Percentiles rank a stretch among this genome's conserved stretches.
These are phyloP conservation scores for Cranoglanis bouderius DNA, from an alignment of 2,113 vertebrate genomes.

Conservation along the genomic window DNA sequence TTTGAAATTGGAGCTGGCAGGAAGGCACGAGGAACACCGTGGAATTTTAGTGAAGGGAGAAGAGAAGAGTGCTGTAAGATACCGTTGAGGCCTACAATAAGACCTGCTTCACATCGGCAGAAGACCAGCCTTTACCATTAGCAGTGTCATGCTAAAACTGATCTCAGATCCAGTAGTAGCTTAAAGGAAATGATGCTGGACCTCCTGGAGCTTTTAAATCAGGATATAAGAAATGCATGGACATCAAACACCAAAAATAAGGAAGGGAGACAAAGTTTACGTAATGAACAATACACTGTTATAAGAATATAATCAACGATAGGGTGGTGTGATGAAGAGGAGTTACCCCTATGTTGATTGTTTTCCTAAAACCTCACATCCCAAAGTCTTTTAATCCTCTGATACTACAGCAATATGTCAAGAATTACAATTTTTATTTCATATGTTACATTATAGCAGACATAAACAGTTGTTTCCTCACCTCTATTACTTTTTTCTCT, in stretches of 20 bases:
- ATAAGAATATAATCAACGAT: neutral
- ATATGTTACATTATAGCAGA: neutral
- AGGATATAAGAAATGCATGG: neutral
- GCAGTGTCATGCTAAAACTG: neutral
- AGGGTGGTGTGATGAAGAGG: no score
- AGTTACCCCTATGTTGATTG: neutral
- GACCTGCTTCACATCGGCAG: neutral
- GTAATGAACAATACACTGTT: neutral
- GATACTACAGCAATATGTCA: neutral
- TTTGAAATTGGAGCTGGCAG: constrained; percentile 49
- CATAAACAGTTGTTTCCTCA: neutral
- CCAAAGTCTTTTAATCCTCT: neutral
- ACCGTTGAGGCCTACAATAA: neutral
- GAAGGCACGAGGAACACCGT: constrained; percentile 24
- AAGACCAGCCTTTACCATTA: neutral
- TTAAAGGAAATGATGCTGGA: neutral
- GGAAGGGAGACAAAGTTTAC: neutral
- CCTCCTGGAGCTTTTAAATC: neutral
- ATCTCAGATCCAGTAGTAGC: neutral
- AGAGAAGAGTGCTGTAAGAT: constrained; percentile 1
- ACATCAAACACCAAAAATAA: neutral
- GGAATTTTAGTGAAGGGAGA: constrained; percentile 16
- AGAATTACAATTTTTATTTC: no score
- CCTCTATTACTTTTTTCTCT: neutral
- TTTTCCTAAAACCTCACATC: neutral